Evolutionary conservation across 1,140 invertebrate genomes (phyloP), one percentile per base, ranked within the genome.

Genomic region (Brachionus rubens): DNA sequence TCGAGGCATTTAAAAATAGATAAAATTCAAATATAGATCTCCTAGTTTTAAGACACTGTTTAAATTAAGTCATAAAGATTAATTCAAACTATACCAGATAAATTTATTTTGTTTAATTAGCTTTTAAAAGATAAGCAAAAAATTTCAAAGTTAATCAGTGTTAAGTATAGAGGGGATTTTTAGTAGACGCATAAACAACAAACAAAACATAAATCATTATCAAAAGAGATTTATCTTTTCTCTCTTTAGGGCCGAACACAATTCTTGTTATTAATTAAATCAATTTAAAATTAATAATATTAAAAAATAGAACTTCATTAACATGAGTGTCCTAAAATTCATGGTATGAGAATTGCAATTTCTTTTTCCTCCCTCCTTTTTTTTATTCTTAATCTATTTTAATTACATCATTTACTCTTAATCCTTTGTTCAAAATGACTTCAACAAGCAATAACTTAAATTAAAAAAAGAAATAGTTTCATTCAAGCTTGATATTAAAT

Each of bases 211-310:
- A n/a, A n/a, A n/a, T n/a, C n/a, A n/a, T n/a, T n/a, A n/a, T n/a
- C 36, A 59, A 30, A 59, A 59, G 54, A 33, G 54, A 59, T 59
- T 59, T 59, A 59, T 59, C 30, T 59, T 59, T 36, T 36, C 33
- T 36, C 33, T 36, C 9, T 36, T 36, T 36, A 36, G 9, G 3
- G 3, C 33, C 9, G 33, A 5, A 36, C 9, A 5, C 30, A 40
- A 33, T 33, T 33, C 36, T 33, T 40, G 36, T 59, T 59, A 28
- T 59, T 59, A 59, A 59, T 59, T 33, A 59, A 59, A 59, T 59
- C 54, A 59, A 59, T 59, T 59, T 59, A 59, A 33, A 59, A 59
- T 59, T 59, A 59, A 59, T 59, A 59, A n/a, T n/a, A n/a, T n/a
- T n/a, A n/a, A n/a, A 36, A 59, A 59, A 59, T 33, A 59, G 36